Evolutionary conservation across 2,797 vertebrate species (phyloP), one percentile per base, ranked within the genome.

Genomic region (Danio albolineatus): DNA sequence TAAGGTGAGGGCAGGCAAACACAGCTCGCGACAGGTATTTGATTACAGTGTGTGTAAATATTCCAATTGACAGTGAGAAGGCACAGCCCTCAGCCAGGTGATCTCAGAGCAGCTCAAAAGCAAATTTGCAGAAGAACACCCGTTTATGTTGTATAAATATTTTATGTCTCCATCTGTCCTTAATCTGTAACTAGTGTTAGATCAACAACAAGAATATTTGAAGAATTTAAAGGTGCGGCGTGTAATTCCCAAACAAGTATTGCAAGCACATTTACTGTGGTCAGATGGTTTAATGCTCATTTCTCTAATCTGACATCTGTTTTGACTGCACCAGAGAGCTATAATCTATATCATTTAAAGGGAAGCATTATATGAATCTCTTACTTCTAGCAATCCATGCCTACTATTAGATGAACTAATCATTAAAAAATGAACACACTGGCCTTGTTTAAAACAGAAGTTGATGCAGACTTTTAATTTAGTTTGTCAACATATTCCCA

Each of bases 11-110:
- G 3, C 28, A 70, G 51, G 65, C 70, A 13, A 39, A 60, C 54
- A 60, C 4, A 39, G 44, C 13, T 49, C 5, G 49, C 4, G 21
- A 10, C 21, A 69, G 21, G 21, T 48, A 41, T 70, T 48, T 70
- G 21, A 49, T 60, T 78, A 49, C 9, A 60, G 62, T 51, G 54
- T 60, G 76, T 78, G 76, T 60, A 78, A 70, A 78, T 70, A 49
- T 70, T 28, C 17, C 4, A 13, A n/a, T 28, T 28, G 65, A 78
- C 44, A 12, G 12, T 38, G 1, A 46, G n/a, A 16, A 54, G 59
- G 10, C 28, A 67, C 36, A 60, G 7, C 28, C 43, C n/a, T 66
- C 21, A 60, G 8, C 13, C 44, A 49, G 43, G 64, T 60, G 76
- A 41, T 38, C 54, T 69, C 64, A 66, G 56, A 59, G 41, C 53